These are phyloP conservation scores for Laspeyria flexula DNA, from an alignment of 2,888 invertebrate species.

Conservation along the genomic window DNA sequence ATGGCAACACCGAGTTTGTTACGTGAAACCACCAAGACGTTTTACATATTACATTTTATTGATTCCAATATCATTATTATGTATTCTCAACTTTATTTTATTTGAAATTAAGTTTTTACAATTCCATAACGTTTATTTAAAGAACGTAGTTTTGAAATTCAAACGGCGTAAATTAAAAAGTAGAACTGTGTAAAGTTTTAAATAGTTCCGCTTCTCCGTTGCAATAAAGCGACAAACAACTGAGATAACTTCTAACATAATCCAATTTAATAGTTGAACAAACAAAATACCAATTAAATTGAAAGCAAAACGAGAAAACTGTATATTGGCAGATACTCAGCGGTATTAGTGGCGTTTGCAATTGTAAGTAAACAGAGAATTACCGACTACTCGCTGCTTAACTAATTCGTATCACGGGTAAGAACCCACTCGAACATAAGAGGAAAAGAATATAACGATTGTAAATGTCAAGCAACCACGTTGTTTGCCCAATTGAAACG, in stretches of 20 bases:
- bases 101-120: not conserved
- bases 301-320: constrained; percentile 63
- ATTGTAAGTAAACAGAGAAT: constrained; percentile 76
- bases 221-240: constrained; percentile 37
- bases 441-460: constrained; percentile 60
- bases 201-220: constrained; percentile 33
- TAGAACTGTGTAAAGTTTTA: constrained; percentile 29
- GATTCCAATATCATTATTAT: constrained; percentile 9
- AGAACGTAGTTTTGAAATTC: constrained; percentile 19
- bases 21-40: constrained; percentile 45
- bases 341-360: constrained; percentile 70
- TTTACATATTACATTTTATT: constrained; percentile 41
- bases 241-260: constrained; percentile 42
- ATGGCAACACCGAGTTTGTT: constrained; percentile 47
- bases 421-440: constrained; percentile 57
- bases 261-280: constrained; percentile 51
- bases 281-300: constrained; percentile 63
- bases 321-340: constrained; percentile 71
- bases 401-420: constrained; percentile 76
- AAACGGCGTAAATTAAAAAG: constrained; percentile 27
- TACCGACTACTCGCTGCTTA: constrained; percentile 69
- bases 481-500: constrained; percentile 66
- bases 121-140: constrained; percentile 3
- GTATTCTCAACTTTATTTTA: not conserved
- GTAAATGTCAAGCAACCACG: constrained; percentile 51